phyloP scores from a whole-genome alignment of 2,888 invertebrate species.

The Dicyrtomina minuta region DNA sequence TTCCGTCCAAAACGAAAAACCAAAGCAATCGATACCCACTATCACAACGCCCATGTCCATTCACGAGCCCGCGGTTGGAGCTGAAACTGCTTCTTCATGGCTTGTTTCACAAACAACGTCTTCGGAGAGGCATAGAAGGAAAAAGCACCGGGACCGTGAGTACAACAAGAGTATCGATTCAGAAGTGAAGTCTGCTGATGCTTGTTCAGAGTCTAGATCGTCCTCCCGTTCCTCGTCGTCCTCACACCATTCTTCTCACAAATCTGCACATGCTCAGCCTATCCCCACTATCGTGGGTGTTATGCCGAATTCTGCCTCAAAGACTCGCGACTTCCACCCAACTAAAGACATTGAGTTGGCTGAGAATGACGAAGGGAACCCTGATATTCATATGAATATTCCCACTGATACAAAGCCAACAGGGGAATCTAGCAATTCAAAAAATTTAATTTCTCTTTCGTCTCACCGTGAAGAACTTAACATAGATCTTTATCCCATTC shows the following conservation, averaged over 20 bases:
- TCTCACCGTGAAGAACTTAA: background rate
- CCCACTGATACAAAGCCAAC: too few relatives aligned
- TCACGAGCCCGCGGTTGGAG: background rate
- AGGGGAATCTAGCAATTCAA: background rate
- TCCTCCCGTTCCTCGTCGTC: background rate
- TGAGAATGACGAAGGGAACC: background rate
- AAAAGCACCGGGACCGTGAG: background rate
- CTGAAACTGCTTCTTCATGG: background rate
- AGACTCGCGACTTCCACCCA: constrained; percentile 17
- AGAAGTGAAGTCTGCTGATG: background rate
- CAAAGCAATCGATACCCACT: background rate
- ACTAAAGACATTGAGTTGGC: background rate
- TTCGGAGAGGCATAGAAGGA: background rate
- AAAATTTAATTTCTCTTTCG: constrained; percentile 5
- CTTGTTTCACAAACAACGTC: background rate
- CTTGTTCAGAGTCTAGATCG: background rate
- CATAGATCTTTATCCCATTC: too few relatives aligned
- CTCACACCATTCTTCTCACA: background rate
- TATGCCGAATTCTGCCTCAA: background rate
- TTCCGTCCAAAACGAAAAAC: background rate
- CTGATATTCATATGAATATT: background rate
- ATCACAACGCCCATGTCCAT: background rate
- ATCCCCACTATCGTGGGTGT: constrained; percentile 1
- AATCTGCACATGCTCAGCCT: constrained; percentile 10
- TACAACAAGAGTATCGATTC: constrained; percentile 3